A percentile compares a stretch with the other conserved stretches of the same genome.
Conservation (phyloP, 2,888 invertebrate species). For the Lordiphosa andalusiaca region DNA sequence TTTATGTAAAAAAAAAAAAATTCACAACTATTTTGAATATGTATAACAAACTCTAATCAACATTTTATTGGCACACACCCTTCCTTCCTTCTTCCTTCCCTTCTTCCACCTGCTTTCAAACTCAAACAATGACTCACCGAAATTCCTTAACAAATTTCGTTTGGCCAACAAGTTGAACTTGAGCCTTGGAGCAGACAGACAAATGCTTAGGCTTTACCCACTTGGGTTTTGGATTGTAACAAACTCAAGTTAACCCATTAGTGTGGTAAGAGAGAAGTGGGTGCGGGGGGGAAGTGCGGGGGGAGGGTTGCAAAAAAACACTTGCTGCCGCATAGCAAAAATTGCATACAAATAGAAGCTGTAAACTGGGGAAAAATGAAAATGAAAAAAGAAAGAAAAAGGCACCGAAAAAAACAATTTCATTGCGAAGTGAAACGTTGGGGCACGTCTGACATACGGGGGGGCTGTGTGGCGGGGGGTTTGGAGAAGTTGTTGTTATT, state of each 20-base stretch:
- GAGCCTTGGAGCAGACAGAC: constrained; percentile 35
- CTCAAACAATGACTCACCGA: constrained; percentile 55
- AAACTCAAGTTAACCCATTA: constrained; percentile 74
- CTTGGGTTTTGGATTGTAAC: constrained; percentile 62
- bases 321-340: constrained; percentile 22
- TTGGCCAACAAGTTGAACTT: constrained; percentile 50
- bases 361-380: constrained; percentile 42
- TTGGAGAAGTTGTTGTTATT: constrained; percentile 34
- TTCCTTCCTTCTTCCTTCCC: too few relatives aligned
- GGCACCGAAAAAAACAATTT: constrained; percentile 64
- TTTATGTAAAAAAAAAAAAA: too few relatives aligned
- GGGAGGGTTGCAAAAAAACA: too few relatives aligned
- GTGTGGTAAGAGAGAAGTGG: constrained; percentile 35
- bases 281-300: background rate
- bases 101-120: background rate
- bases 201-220: constrained; percentile 70
- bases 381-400: constrained; percentile 50
- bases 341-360: constrained; percentile 42
- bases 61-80: too few relatives aligned
- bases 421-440: constrained; percentile 57
- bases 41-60: too few relatives aligned
- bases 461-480: too few relatives aligned
- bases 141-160: constrained; percentile 58
- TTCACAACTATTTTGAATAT: too few relatives aligned
- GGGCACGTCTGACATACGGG: constrained; percentile 54